Base-by-base conservation (phyloP, 2,113 vertebrate genomes). In the Odontophorus gujanensis region DNA sequence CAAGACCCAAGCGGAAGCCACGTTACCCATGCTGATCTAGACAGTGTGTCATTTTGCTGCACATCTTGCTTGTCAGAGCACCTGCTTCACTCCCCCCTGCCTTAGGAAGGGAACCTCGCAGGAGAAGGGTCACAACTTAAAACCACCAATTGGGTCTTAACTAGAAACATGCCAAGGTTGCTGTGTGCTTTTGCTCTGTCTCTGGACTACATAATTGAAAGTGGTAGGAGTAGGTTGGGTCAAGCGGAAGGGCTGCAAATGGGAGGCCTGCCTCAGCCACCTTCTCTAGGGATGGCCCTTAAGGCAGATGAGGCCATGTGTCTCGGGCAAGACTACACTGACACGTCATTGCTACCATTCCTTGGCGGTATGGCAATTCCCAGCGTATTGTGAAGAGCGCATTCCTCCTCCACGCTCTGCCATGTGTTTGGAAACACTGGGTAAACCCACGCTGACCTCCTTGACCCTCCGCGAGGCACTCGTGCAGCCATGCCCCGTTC, bases 151-250 rank as follows among this genome's bases (percentile, higher is more conserved):
- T 16, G 26, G 2, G 2, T 51, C 91, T 66, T 59, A 76, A 36
- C 13, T 62, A 68, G 76, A 81, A 83, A 8, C 24, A 50, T 0
- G 0, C 19, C 68, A 67, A 74, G 83, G 74, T 6, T 0, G 0
- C 13, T 26, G 4, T 24, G 14, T 34, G 14, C 1, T 79, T 28
- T 48, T 66, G 0, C 34, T 73, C 42, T 58, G 32, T 11, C 7
- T 36, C 14, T 76, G 13, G 13, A 61, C 40, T 7, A 5, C 57
- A 50, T 34, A 85, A 7, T 4, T n/a, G 79, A 81, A 91, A 74
- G 40, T n/a, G 1, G 2, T 20, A 40, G 9, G 38, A 50, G 38
- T 22, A 25, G 21, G 2, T 66, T 76, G 65, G 36, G 13, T 22
- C 40, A 58, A 42, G 16, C 0, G 3, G 38, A 6, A 75, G 10